Evolutionary conservation across 2,113 vertebrate species (phyloP).

Genomic region (Calonectris borealis): DNA sequence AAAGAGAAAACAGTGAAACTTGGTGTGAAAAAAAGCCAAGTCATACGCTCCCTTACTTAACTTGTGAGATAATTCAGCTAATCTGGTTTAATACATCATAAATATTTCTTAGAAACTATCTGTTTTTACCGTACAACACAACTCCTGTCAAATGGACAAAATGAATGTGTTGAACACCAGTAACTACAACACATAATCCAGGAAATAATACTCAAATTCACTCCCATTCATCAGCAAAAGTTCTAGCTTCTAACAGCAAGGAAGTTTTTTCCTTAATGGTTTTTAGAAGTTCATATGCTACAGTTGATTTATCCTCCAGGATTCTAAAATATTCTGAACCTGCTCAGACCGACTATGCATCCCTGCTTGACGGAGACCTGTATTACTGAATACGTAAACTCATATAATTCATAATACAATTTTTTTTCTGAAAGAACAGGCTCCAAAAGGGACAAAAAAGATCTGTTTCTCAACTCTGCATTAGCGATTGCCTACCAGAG

Average conservation of each 20-base stretch:
- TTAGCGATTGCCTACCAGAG: background rate
- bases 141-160: background rate
- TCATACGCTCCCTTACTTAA: too few species aligned
- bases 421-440: background rate
- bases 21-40: background rate
- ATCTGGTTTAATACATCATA: background rate
- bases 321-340: background rate
- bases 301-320: background rate
- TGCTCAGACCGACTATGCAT: background rate
- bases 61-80: background rate
- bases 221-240: background rate
- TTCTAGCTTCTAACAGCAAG: background rate
- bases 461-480: background rate
- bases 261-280: background rate
- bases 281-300: background rate
- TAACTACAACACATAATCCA: background rate
- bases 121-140: background rate
- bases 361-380: background rate
- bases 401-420: background rate
- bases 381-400: background rate
- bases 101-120: background rate
- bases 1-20: background rate
- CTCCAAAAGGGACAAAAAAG: background rate
- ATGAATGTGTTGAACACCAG: background rate
- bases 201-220: background rate